phyloP scores from a whole-genome alignment of 2,113 vertebrate genomes.

The Gallinago media region DNA sequence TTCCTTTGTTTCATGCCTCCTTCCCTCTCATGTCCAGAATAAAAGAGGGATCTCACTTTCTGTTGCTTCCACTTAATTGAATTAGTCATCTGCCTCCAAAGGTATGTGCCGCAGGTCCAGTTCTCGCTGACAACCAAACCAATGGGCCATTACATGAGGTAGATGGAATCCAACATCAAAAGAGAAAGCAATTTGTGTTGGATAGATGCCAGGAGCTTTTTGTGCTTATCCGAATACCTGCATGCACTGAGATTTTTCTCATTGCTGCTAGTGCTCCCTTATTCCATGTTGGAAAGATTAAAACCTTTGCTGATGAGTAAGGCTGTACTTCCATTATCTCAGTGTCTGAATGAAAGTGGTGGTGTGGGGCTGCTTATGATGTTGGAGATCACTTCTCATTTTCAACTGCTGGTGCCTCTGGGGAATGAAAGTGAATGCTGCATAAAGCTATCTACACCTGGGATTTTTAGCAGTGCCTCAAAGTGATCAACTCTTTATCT shows the following conservation, averaged over 20 bases:
- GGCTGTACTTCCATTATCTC: neutral
- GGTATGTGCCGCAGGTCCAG: constrained; percentile 54
- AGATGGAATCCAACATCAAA: constrained; percentile 67
- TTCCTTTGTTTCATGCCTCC: neutral
- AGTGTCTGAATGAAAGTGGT: neutral
- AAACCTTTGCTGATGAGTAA: neutral
- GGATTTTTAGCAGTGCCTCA: neutral
- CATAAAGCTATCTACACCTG: neutral
- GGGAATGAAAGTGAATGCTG: neutral
- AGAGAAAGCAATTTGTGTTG: constrained; percentile 27
- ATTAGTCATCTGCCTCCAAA: constrained; percentile 43
- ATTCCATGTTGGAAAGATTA: neutral
- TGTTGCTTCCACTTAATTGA: constrained; percentile 27
- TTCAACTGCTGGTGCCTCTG: neutral
- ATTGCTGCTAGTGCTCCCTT: neutral
- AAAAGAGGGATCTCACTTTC: neutral
- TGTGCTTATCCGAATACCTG: constrained; percentile 49
- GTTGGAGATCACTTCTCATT: neutral
- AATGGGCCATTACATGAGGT: constrained; percentile 44
- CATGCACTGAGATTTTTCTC: neutral
- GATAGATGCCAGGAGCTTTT: constrained; percentile 38
- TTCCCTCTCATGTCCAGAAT: neutral
- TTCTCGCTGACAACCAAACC: constrained; percentile 54
- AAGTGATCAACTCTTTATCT: neutral
- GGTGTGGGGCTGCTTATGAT: neutral